Base-by-base conservation (phyloP, 2,113 vertebrate species). In the Pteronura brasiliensis region DNA sequence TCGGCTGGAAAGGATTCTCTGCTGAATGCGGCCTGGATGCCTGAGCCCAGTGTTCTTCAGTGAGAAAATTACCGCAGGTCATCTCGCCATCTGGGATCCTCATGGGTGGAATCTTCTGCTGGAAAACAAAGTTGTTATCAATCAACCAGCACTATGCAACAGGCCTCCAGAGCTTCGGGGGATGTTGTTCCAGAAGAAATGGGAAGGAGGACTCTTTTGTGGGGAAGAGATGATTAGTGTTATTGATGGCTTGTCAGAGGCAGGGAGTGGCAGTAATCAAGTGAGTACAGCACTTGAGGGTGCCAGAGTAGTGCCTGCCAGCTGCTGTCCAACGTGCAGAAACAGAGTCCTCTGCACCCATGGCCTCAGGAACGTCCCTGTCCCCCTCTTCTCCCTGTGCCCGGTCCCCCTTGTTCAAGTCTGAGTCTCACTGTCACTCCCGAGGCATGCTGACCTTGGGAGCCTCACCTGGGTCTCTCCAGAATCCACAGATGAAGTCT, bases 81-180 rank as follows among this genome's bases (percentile, higher is more conserved):
- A 97, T 97, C 98, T 98, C 11, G n/a, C 98, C 95, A 97, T 98
- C 98, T 98, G 97, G 93, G 97, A 92, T 97, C 94, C 93, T 98
- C 72, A 21, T 42, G 34, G 98, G 96, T 96, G 94, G 96, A 79
- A 91, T 97, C 90, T n/a, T 98, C 93, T 92, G 94, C 94, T 86
- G 67, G 96, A 96, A 92, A 85, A 76, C 91, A 81, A 36, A 1
- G 59, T 76, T 69, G 55, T 93, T 80, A 95, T 98, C 98, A 97
- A 77, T 98, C 98, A 98, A 47, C 95, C 36, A 95, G 47, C 7
- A 74, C 97, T 97, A 90, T 96, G 95, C 97, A 93, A 65, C 95
- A 97, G 95, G 90, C 80, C 93, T 89, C 72, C 27, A n/a, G 90
- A 55, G 90, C 95, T 96, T 93, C 52, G 59, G 88, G 80, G 88